These are phyloP conservation scores for Stratiolaelaps scimitus DNA, from an alignment of 1,140 invertebrate genomes.

Conservation along the genomic window DNA sequence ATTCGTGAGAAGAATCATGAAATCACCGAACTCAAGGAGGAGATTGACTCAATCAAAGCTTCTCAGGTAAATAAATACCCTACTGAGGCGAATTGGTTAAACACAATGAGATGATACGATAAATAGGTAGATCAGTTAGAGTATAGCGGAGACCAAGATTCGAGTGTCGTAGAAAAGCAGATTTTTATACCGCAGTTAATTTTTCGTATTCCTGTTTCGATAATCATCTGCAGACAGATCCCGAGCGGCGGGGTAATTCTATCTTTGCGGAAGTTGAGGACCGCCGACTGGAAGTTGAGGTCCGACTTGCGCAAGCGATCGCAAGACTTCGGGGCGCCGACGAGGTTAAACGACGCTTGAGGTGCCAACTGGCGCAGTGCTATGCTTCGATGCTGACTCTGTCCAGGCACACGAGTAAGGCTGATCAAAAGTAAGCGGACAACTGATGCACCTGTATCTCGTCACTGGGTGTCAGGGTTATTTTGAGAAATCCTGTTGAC, in stretches of 20 bases:
- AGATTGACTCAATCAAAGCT: constrained; percentile 5
- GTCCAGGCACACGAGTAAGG: not conserved
- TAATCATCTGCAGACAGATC: constrained; percentile 32
- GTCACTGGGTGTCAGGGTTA: not conserved
- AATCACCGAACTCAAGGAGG: constrained; percentile 6
- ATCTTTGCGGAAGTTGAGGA: constrained; percentile 38
- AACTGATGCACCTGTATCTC: not conserved
- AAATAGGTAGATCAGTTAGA: too few relatives aligned
- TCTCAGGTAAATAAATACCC: not conserved
- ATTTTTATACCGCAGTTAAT: too few relatives aligned
- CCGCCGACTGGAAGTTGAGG: constrained; percentile 35
- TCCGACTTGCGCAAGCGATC: constrained; percentile 27
- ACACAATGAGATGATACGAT: too few relatives aligned
- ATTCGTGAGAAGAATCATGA: constrained; percentile 2
- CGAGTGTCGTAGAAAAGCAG: too few relatives aligned
- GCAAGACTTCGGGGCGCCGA: not conserved
- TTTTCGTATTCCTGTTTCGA: too few relatives aligned
- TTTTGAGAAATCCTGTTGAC: too few relatives aligned
- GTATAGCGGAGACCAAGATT: too few relatives aligned
- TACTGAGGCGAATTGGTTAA: too few relatives aligned
- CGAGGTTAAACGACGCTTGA: not conserved
- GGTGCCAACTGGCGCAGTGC: not conserved
- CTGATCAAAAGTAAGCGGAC: constrained; percentile 11
- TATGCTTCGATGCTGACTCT: not conserved
- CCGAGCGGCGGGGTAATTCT: constrained; percentile 36